Conservation (phyloP, 2,888 invertebrate species). For the Eudemis profundana region DNA sequence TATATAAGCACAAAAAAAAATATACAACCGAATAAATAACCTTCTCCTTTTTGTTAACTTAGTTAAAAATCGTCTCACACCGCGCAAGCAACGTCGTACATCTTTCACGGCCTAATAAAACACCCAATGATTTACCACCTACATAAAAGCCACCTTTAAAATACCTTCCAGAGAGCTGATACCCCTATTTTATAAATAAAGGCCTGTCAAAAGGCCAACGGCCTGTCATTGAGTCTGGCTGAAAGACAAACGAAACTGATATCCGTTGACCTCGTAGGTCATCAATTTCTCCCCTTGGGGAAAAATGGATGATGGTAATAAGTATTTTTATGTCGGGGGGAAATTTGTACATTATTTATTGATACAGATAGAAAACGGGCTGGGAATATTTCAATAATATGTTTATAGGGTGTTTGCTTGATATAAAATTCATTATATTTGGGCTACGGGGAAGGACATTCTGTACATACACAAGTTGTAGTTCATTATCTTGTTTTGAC, state of each 20-base stretch:
- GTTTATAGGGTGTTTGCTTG: neutral
- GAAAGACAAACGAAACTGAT: conserved; percentile 35
- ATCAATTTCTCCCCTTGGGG: conserved; percentile 27
- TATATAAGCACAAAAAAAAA: no score
- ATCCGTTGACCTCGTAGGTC: conserved; percentile 34
- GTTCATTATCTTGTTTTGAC: no score
- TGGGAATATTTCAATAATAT: neutral
- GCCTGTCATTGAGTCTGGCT: conserved; percentile 19
- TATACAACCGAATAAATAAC: no score
- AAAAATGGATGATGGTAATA: conserved; percentile 14
- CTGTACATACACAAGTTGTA: no score
- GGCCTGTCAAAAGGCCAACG: conserved; percentile 19
- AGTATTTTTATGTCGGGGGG: conserved; percentile 6
- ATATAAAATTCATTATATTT: no score
- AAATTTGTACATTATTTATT: conserved; percentile 19
- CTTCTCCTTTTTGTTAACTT: no score
- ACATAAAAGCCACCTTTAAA: conserved; percentile 19
- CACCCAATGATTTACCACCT: neutral
- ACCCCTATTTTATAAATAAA: conserved; percentile 20
- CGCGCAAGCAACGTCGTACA: no score
- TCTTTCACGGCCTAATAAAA: conserved; percentile 3
- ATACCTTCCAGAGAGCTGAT: conserved; percentile 8
- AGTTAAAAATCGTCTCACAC: no score
- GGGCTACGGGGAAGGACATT: no score
- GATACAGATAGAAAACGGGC: neutral